Evolutionary conservation across 2,797 vertebrate genomes (phyloP).

Genomic region (Gymnodraco acuticeps): DNA sequence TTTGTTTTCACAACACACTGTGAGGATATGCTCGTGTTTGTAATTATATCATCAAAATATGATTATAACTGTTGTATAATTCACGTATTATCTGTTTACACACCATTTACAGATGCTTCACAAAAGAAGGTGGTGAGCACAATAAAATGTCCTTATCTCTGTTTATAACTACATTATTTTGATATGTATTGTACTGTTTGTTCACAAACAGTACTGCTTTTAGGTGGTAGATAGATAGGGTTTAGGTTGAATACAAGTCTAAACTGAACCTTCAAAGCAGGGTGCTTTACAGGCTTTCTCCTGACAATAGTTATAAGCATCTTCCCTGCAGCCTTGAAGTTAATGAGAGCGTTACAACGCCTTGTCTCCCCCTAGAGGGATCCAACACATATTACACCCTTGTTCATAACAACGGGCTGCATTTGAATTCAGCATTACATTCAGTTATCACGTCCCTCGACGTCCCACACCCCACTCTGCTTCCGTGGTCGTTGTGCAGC

Average conservation of each 20-base stretch:
- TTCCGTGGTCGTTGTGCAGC: constrained; percentile 39
- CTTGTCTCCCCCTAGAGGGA: constrained; percentile 76
- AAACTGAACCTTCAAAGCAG: constrained; percentile 12
- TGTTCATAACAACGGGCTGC: constrained; percentile 39
- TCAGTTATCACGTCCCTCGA: constrained; percentile 54
- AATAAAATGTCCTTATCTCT: not conserved
- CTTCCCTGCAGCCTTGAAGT: constrained; percentile 11
- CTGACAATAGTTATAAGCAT: constrained; percentile 26
- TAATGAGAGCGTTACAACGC: constrained; percentile 24
- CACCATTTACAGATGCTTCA: constrained; percentile 7
- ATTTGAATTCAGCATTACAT: constrained; percentile 57
- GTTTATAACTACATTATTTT: not conserved
- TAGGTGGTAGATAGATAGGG: not conserved
- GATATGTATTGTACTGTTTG: not conserved
- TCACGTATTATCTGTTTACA: not conserved
- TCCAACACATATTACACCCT: constrained; percentile 11
- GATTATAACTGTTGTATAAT: not conserved
- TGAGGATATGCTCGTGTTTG: not conserved
- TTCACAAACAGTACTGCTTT: not conserved
- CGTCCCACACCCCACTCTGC: constrained; percentile 47
- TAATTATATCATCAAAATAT: not conserved
- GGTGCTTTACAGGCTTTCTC: not conserved
- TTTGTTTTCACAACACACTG: not conserved
- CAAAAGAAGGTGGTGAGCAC: not conserved
- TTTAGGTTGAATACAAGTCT: not conserved